Conservation (phyloP, 2,888 invertebrate genomes). For the Bimastos eiseni region DNA sequence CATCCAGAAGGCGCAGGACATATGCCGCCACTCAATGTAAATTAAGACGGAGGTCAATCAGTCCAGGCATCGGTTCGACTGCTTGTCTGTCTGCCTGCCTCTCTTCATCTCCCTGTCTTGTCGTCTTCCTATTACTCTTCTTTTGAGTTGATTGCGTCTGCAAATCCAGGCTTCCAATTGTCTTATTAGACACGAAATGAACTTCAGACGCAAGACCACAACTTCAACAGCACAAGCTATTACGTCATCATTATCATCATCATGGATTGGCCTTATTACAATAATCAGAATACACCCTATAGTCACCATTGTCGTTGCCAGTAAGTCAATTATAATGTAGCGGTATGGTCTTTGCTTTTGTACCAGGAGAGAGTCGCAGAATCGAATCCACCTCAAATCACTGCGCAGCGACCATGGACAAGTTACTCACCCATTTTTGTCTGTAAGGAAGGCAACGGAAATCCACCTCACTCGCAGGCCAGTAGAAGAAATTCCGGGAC, state of each 20-base stretch:
- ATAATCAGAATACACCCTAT: neutral
- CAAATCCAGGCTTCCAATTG: neutral
- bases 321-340: too few relatives aligned
- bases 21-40: neutral
- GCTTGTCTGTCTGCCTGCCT: neutral
- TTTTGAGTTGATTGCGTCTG: neutral
- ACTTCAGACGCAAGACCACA: neutral
- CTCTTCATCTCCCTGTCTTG: neutral
- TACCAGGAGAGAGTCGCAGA: too few relatives aligned
- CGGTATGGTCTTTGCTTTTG: too few relatives aligned
- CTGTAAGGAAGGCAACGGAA: too few relatives aligned
- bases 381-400: too few relatives aligned
- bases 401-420: too few relatives aligned
- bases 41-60: slow-evolving; percentile 3
- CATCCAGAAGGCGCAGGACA: neutral
- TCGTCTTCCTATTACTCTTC: neutral
- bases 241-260: neutral
- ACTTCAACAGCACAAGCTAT: neutral
- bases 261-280: neutral
- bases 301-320: too few relatives aligned
- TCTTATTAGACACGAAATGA: neutral
- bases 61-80: neutral
- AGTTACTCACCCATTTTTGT: too few relatives aligned
- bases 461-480: too few relatives aligned
- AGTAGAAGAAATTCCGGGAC: too few relatives aligned